Percentiles rank a stretch among this genome's conserved stretches.
These are phyloP conservation scores for Cerceris ruficornis DNA, from an alignment of 2,888 invertebrate species.

Conservation along the genomic window DNA sequence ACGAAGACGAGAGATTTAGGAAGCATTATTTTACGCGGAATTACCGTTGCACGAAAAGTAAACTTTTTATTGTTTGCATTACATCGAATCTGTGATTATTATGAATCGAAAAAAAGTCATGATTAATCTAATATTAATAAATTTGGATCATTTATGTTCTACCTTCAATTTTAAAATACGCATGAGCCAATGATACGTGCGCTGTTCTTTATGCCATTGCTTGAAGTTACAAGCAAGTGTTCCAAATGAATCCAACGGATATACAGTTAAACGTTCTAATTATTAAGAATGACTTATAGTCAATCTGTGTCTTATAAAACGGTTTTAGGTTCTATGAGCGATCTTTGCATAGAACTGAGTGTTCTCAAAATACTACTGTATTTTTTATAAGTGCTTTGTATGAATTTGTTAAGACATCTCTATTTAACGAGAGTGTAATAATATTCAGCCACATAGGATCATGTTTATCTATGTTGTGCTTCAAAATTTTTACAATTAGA, in stretches of 20 bases:
- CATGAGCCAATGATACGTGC: neutral
- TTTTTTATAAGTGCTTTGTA: slow-evolving; percentile 3
- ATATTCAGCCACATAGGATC: neutral
- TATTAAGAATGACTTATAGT: neutral
- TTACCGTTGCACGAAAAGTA: neutral
- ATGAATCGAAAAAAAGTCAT: neutral
- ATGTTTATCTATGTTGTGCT: neutral
- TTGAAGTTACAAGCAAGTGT: neutral
- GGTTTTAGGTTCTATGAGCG: neutral
- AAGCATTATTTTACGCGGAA: neutral
- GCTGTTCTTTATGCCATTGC: neutral
- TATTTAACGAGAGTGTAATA: neutral
- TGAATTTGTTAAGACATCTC: neutral
- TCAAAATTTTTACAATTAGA: neutral
- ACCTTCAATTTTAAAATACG: slow-evolving; percentile 3
- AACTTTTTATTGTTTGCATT: neutral
- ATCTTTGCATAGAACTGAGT: neutral
- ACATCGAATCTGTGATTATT: neutral
- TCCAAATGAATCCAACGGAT: neutral
- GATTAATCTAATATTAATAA: no score
- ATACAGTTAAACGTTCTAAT: neutral
- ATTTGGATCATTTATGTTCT: neutral
- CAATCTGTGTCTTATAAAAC: neutral
- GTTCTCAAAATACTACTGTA: neutral
- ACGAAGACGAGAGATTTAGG: neutral